Evolutionary conservation across 2,113 vertebrate species (phyloP).

Genomic region (Periophthalmus modestus): DNA sequence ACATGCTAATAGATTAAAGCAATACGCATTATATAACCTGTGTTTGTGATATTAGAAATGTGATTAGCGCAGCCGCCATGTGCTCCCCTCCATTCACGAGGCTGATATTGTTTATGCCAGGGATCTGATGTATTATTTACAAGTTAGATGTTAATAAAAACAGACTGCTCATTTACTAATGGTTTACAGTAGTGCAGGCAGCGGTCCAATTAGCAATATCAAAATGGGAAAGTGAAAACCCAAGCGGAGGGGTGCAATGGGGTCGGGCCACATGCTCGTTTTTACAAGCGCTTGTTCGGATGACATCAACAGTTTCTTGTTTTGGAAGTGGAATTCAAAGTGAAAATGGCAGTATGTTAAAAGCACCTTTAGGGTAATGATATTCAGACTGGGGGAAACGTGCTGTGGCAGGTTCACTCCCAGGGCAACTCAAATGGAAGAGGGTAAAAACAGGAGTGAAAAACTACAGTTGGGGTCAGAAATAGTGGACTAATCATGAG

Average conservation of each 20-base stretch:
- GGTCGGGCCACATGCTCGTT: constrained; percentile 37
- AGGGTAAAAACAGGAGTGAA: constrained; percentile 4
- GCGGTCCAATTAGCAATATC: constrained; percentile 88
- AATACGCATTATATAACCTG: constrained; percentile 46
- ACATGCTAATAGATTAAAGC: constrained; percentile 13
- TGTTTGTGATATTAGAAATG: constrained; percentile 62
- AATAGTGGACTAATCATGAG: background rate
- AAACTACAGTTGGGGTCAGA: background rate
- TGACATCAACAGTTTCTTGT: constrained; percentile 23
- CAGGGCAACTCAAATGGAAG: constrained; percentile 16
- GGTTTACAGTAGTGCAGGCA: constrained; percentile 91
- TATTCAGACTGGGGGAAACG: constrained; percentile 21
- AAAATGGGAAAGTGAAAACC: constrained; percentile 79
- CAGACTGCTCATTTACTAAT: constrained; percentile 98
- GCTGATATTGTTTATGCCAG: constrained; percentile 81
- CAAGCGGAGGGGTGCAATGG: constrained; percentile 9
- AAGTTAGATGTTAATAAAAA: constrained; percentile 97
- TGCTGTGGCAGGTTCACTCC: constrained; percentile 9
- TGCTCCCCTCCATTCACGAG: constrained; percentile 55
- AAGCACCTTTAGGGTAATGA: constrained; percentile 17
- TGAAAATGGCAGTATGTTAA: constrained; percentile 38
- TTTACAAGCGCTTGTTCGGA: constrained; percentile 48
- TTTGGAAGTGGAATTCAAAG: constrained; percentile 40
- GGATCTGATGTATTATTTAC: constrained; percentile 98
- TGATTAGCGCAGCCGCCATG: constrained; percentile 54